Percentiles rank a stretch among this genome's conserved stretches.
phyloP scores from a whole-genome alignment of 2,888 invertebrate species.

The Plutella xylostella region DNA sequence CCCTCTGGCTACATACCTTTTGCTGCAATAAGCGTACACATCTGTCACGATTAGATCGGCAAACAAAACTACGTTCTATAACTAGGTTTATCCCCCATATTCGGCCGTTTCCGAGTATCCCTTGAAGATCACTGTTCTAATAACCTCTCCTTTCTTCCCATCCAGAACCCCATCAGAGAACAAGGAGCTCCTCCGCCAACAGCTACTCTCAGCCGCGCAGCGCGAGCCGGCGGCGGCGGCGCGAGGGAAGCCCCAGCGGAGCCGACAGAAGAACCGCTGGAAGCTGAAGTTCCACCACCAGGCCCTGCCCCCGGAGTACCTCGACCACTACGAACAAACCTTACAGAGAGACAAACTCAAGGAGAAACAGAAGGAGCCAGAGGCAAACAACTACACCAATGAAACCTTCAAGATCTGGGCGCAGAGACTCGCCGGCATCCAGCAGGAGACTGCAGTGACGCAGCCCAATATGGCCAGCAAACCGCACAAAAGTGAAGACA shows the following conservation, averaged over 20 bases:
- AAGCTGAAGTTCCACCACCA: conserved; percentile 86
- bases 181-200: conserved; percentile 56
- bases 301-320: conserved; percentile 81
- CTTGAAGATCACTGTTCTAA: too few species aligned
- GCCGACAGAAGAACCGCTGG: conserved; percentile 75
- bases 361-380: conserved; percentile 41
- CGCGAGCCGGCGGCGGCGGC: conserved; percentile 43
- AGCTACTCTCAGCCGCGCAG: conserved; percentile 52
- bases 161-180: conserved; percentile 55
- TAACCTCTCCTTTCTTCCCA: too few species aligned
- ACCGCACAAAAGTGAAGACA: conserved; percentile 35
- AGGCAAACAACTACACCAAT: conserved; percentile 59
- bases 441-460: conserved; percentile 61
- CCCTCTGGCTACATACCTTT: too few species aligned
- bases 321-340: conserved; percentile 83
- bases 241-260: conserved; percentile 45
- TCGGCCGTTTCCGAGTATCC: too few species aligned
- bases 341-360: conserved; percentile 65
- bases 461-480: conserved; percentile 35
- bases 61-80: too few species aligned
- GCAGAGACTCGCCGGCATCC: conserved; percentile 79
- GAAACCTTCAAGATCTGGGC: conserved; percentile 81
- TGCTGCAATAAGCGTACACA: too few species aligned
- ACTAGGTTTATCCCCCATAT: too few species aligned
- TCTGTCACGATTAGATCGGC: too few species aligned